phyloP scores from a whole-genome alignment of 2,888 invertebrate species.

The Platycheirus albimanus region DNA sequence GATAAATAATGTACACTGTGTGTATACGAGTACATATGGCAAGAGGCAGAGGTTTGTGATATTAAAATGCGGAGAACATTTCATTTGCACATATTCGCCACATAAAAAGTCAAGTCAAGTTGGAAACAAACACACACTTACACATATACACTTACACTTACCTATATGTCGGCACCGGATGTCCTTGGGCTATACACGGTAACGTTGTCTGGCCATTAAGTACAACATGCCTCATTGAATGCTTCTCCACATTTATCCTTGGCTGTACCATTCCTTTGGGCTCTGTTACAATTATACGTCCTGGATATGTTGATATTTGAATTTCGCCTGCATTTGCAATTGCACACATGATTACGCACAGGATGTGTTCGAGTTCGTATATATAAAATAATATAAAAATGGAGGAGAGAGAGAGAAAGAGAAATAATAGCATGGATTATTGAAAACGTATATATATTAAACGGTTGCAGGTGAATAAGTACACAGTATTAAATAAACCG shows the following conservation, averaged over 20 bases:
- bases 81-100: neutral
- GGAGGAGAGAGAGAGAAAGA: neutral
- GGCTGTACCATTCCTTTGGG: constrained; percentile 90
- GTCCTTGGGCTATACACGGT: constrained; percentile 91
- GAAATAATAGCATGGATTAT: constrained; percentile 55
- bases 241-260: constrained; percentile 88
- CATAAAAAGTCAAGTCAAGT: constrained; percentile 15
- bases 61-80: neutral
- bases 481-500: constrained; percentile 31
- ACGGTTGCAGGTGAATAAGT: constrained; percentile 49
- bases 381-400: constrained; percentile 3
- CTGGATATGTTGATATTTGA: constrained; percentile 88
- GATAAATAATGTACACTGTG: neutral
- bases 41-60: neutral
- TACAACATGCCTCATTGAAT: constrained; percentile 86
- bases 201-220: constrained; percentile 89
- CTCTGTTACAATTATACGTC: constrained; percentile 86
- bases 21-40: no score
- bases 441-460: constrained; percentile 63
- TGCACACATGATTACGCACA: constrained; percentile 31
- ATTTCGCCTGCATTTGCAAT: constrained; percentile 83
- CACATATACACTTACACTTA: constrained; percentile 80
- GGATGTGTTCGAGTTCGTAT: neutral
- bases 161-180: constrained; percentile 91
- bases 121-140: neutral